These are phyloP conservation scores for Cinclus mexicanus DNA, from an alignment of 2,113 vertebrate species.

Conservation along the genomic window DNA sequence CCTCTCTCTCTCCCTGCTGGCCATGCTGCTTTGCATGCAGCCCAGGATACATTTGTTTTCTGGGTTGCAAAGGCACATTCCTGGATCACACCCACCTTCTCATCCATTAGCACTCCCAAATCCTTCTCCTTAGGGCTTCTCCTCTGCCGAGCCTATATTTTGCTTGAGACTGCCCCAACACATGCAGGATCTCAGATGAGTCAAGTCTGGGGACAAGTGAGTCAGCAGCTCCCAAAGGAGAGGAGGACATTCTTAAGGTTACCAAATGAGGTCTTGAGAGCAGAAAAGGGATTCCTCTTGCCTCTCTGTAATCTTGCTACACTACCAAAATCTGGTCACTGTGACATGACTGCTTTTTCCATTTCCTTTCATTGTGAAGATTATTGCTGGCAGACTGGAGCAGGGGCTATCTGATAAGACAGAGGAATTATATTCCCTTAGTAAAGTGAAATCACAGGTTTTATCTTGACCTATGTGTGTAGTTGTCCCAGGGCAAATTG, in stretches of 20 bases:
- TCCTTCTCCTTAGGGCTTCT: neutral
- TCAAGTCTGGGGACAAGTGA: neutral
- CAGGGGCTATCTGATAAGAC: neutral
- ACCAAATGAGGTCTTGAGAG: neutral
- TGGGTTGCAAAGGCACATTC: neutral
- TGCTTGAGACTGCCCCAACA: neutral
- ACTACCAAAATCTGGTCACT: neutral
- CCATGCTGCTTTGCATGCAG: neutral
- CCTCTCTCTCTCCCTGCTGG: neutral
- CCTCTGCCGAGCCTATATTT: neutral
- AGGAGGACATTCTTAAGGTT: neutral
- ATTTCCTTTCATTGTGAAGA: neutral
- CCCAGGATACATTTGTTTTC: accelerated
- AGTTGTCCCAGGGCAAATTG: neutral
- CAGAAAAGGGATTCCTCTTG: neutral
- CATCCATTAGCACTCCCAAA: neutral
- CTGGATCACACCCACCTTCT: neutral
- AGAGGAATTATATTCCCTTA: neutral
- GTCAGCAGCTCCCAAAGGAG: neutral
- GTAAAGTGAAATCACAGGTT: neutral
- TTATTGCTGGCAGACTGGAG: neutral
- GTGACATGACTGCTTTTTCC: neutral
- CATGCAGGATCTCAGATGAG: neutral
- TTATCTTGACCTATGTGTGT: neutral
- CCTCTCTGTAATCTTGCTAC: neutral